phyloP scores from a whole-genome alignment of 2,797 vertebrate genomes.

The Morus bassanus region DNA sequence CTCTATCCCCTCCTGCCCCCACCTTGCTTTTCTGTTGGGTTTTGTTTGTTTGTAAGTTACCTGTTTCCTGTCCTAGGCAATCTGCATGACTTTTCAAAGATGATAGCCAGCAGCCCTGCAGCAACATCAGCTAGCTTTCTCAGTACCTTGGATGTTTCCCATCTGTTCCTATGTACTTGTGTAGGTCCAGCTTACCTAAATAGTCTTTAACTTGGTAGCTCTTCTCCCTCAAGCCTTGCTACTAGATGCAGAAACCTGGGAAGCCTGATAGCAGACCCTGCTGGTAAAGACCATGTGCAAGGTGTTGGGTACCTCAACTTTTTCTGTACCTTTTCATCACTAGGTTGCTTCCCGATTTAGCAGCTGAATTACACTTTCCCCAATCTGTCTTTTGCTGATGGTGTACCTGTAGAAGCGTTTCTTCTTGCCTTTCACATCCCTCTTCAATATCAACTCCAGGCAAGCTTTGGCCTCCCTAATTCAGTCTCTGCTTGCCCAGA shows the following conservation, averaged over 20 bases:
- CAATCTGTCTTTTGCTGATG: neutral
- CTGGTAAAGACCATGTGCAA: neutral
- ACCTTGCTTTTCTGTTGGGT: neutral
- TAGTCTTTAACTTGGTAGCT: neutral
- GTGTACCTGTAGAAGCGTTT: neutral
- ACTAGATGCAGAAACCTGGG: neutral
- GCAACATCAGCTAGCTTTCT: neutral
- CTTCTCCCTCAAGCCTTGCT: neutral
- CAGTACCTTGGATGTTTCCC: neutral
- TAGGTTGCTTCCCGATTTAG: neutral
- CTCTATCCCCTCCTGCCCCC: neutral
- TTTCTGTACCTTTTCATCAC: neutral
- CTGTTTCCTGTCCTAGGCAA: neutral
- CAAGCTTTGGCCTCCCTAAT: neutral
- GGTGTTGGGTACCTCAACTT: neutral
- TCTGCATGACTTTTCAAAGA: neutral
- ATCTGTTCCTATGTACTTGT: neutral
- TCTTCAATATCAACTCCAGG: neutral
- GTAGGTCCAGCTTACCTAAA: neutral
- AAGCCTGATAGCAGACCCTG: neutral
- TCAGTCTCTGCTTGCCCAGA: neutral
- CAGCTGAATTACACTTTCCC: neutral
- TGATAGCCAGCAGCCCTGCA: neutral
- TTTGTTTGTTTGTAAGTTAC: neutral
- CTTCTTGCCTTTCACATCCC: neutral